A percentile compares a stretch with the other conserved stretches of the same genome.
phyloP scores from a whole-genome alignment of 1,140 invertebrate species.

The Rhyacophila brunnea region DNA sequence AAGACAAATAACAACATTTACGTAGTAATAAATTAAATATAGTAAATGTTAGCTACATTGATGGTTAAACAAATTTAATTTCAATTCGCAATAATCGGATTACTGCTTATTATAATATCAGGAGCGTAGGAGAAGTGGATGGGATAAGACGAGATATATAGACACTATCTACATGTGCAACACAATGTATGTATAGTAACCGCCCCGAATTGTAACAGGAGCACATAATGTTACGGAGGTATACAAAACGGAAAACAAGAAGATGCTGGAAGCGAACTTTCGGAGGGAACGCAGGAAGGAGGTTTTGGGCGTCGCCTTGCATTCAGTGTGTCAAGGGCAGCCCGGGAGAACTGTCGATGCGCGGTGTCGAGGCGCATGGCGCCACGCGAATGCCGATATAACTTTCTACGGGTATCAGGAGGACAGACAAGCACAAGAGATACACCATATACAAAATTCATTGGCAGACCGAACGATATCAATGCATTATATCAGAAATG shows the following conservation, averaged over 20 bases:
- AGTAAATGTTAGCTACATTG: too few species aligned
- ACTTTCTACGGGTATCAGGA: constrained; percentile 6
- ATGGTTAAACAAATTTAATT: too few species aligned
- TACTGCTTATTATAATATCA: too few species aligned
- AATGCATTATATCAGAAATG: too few species aligned
- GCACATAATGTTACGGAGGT: constrained; percentile 6
- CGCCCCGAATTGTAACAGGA: neutral
- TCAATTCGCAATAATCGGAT: too few species aligned
- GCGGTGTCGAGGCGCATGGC: neutral
- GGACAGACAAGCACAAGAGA: neutral
- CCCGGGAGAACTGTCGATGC: constrained; percentile 2
- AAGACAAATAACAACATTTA: too few species aligned
- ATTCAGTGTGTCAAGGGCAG: constrained; percentile 18
- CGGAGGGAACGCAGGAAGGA: constrained; percentile 1
- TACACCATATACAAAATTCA: too few species aligned
- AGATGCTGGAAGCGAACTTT: neutral
- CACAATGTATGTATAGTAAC: neutral
- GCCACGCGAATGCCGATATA: neutral
- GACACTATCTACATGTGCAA: too few species aligned
- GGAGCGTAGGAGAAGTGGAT: too few species aligned
- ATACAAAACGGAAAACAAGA: neutral
- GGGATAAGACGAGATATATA: too few species aligned
- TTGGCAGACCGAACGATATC: too few species aligned
- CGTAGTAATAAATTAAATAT: too few species aligned
- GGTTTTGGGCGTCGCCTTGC: neutral